These are phyloP conservation scores for Meandrina meandrites DNA, from an alignment of 92 coral and sea anemone species.

Conservation along the genomic window DNA sequence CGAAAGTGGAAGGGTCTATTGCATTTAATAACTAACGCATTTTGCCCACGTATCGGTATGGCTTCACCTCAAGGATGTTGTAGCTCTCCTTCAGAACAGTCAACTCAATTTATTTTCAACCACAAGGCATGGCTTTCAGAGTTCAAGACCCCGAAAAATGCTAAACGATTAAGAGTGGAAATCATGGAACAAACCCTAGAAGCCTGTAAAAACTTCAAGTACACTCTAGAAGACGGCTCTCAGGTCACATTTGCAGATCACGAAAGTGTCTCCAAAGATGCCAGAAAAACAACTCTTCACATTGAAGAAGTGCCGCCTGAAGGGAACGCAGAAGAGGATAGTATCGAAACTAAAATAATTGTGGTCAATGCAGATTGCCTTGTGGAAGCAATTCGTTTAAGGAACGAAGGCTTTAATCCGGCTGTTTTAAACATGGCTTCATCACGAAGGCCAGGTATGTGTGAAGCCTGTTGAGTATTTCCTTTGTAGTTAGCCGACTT, in stretches of 20 bases:
- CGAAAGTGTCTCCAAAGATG: conserved; percentile 73
- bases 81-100: not conserved
- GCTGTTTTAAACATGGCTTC: conserved; percentile 92
- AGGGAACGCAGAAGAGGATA: not conserved
- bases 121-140: conserved; percentile 62
- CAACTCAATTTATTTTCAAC: conserved; percentile 28
- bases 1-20: too few species aligned
- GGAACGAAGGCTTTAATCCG: conserved; percentile 65
- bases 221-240: conserved; percentile 55
- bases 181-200: conserved; percentile 73
- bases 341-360: conserved; percentile 40
- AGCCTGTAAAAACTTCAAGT: conserved; percentile 70
- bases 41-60: not conserved
- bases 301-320: conserved; percentile 35
- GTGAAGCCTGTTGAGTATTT: not conserved
- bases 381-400: conserved; percentile 70
- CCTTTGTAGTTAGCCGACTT: not conserved
- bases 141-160: conserved; percentile 53
- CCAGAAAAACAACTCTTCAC: conserved; percentile 60
- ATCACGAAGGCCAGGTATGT: conserved; percentile 75
- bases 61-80: conserved; percentile 1
- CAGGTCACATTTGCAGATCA: conserved; percentile 58
- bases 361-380: conserved; percentile 76
- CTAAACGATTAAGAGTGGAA: conserved; percentile 48
- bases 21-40: too few species aligned